Base-by-base conservation (phyloP, 2,797 vertebrate species). In the Simalia tracyae region DNA sequence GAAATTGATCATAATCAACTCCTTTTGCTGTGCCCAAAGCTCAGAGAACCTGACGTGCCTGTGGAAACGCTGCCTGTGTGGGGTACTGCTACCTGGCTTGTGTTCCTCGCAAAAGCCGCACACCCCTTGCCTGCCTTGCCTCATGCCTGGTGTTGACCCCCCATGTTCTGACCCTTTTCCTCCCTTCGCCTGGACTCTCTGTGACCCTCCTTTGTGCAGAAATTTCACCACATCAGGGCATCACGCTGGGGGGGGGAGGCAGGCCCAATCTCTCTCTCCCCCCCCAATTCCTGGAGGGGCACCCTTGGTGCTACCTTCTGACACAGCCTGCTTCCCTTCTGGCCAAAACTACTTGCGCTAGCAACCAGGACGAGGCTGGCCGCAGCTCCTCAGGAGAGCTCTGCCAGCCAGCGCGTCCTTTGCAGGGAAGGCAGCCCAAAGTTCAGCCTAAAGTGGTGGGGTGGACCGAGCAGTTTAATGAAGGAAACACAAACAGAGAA, bases 391-490 rank as follows among this genome's bases (percentile, higher is more conserved):
- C 15, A 42, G 72, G 50, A 57, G 4, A 60, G 15, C 56, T 57
- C 57, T 24, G 12, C 31, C 88, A 2, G 12, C 31, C 88, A 2
- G 12, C 12, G 19, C 8, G 22, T 8, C 6, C 15, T 36, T 10
- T 19, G 2, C 14, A 42, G 8, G 14, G n/a, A 60, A 84, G 56
- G 42, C 59, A 57, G 61, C 0, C 6, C 31, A 31, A 17, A 0
- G 5, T 9, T 0, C 68, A 87, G 57, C 84, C 1, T 17, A 6
- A 26, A 50, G 15, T n/a, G 14, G 0, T 0, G 42, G 46, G 86
- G 19, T 8, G 0, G 5, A 61, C 36, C 64, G 26, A 22, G 63
- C 0, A 10, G 28, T 46, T 22, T 46, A 0, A 22, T 28, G 7
- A 42, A 46, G 61, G 31, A 76, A 90, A 46, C 4, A 31, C 28